A percentile compares a stretch with the other conserved stretches of the same genome.
Conservation (phyloP, 2,797 vertebrate species). For the Scleropages formosus region DNA sequence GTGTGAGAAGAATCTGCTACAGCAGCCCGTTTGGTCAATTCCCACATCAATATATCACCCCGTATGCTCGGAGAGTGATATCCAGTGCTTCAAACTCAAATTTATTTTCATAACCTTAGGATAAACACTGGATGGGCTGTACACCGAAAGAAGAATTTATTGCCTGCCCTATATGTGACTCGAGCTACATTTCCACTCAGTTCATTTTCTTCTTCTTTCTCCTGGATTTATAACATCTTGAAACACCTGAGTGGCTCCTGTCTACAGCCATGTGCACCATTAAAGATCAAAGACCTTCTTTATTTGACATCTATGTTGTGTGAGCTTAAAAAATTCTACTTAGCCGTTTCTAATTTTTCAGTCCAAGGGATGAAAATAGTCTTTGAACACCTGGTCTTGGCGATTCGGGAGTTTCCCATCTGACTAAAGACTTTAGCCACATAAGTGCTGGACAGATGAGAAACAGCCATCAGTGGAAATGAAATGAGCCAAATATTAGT, state of each 20-base stretch:
- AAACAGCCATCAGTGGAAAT: neutral
- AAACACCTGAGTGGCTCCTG: slow-evolving; percentile 14
- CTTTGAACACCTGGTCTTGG: slow-evolving; percentile 6
- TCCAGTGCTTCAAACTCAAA: slow-evolving; percentile 25
- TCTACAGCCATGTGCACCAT: neutral
- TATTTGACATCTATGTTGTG: slow-evolving; percentile 1
- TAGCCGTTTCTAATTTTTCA: slow-evolving; percentile 9
- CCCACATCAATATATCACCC: slow-evolving; percentile 39
- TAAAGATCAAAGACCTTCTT: slow-evolving; percentile 21
- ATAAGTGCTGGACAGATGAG: neutral
- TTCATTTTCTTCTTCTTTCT: slow-evolving; percentile 21
- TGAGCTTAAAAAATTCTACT: neutral
- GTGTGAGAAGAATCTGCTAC: slow-evolving; percentile 29
- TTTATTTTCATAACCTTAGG: slow-evolving; percentile 35
- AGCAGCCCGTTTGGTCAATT: slow-evolving; percentile 33
- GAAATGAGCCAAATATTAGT: slow-evolving; percentile 3
- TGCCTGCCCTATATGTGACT: slow-evolving; percentile 13
- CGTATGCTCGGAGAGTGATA: slow-evolving; percentile 31
- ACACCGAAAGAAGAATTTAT: slow-evolving; percentile 19
- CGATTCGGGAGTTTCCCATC: neutral
- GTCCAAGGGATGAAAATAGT: slow-evolving; percentile 3
- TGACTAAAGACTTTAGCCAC: neutral
- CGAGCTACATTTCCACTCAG: slow-evolving; percentile 12
- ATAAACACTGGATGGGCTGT: slow-evolving; percentile 32
- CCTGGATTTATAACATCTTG: slow-evolving; percentile 22